Evolutionary conservation across 2,113 vertebrate genomes (phyloP), one percentile per base, ranked within the genome.

Genomic region (Hylia prasina): DNA sequence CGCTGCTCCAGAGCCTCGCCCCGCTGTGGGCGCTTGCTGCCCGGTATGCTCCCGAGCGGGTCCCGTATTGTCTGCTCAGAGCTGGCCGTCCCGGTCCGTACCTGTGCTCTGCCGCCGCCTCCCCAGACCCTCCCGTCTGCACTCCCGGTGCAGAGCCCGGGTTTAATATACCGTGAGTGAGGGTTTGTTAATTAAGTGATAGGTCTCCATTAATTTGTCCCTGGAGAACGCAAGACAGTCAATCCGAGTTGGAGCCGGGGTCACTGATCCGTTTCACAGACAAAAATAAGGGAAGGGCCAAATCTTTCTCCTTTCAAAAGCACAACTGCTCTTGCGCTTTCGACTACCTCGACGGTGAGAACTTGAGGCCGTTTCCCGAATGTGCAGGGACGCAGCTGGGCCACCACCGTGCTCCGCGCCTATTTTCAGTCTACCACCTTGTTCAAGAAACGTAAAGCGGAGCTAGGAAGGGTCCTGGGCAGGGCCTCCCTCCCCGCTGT

Each of bases 101-200:
- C 66, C 90, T 13, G 40, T 6, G 61, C 66, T 12, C 44, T 30
- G 15, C 71, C 21, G 18, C 35, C 40, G 10, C 57, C 71, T 42
- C 25, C 82, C 94, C 68, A 16, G 31, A 33, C 44, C 63, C 61
- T 23, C 51, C 72, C 42, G 73, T 56, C 23, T 21, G 84, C 12
- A 13, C 90, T 91, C 45, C 39, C 56, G 7, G 75, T 7, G 82
- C 69, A 24, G 44, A 79, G 87, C 61, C 24, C n/a, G 64, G 35
- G 14, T 96, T 94, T 68, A 94, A 97, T 91, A 96, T 50, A 96
- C 97, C 96, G 84, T 88, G 97, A 96, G 97, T 93, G 95, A 98
- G 96, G 97, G 97, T 97, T 98, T 98, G 97, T 97, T 99, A 98
- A 99, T 99, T 98, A 99, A 99, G 98, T 98, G 98, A 98, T 98